Evolutionary conservation across 2,888 invertebrate genomes (phyloP).

Genomic region (Euplexia lucipara): DNA sequence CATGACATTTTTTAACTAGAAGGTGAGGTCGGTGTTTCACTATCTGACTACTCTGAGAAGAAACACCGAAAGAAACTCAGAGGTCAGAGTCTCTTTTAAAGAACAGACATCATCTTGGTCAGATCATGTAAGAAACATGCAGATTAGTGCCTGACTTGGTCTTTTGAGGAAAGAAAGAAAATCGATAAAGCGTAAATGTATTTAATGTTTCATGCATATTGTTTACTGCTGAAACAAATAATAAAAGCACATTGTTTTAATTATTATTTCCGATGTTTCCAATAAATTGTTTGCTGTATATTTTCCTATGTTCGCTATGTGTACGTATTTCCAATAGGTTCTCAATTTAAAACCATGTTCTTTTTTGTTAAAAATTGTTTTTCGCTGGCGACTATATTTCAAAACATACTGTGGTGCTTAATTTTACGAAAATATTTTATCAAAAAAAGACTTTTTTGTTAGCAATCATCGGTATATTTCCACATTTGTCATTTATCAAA

Average conservation of each 20-base stretch:
- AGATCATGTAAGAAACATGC: too few species aligned
- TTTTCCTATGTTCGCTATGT: not conserved
- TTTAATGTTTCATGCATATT: not conserved
- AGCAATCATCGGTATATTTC: too few species aligned
- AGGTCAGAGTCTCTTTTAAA: too few species aligned
- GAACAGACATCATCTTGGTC: too few species aligned
- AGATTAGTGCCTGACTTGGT: too few species aligned
- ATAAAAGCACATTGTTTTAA: not conserved
- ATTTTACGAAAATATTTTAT: not conserved
- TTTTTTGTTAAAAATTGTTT: not conserved
- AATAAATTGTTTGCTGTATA: not conserved
- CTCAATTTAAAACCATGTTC: not conserved
- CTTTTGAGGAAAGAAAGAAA: too few species aligned
- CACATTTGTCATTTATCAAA: too few species aligned
- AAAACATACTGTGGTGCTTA: not conserved
- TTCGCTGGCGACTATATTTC: constrained; percentile 4
- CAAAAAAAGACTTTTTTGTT: not conserved
- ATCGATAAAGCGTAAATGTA: not conserved
- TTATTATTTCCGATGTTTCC: not conserved
- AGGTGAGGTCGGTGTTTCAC: too few species aligned
- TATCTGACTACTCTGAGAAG: too few species aligned
- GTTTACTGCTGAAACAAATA: not conserved
- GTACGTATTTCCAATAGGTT: not conserved
- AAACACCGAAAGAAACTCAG: too few species aligned
- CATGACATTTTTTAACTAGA: too few species aligned